phyloP scores from a whole-genome alignment of 2,797 vertebrate species.

The Syngnathus acus region DNA sequence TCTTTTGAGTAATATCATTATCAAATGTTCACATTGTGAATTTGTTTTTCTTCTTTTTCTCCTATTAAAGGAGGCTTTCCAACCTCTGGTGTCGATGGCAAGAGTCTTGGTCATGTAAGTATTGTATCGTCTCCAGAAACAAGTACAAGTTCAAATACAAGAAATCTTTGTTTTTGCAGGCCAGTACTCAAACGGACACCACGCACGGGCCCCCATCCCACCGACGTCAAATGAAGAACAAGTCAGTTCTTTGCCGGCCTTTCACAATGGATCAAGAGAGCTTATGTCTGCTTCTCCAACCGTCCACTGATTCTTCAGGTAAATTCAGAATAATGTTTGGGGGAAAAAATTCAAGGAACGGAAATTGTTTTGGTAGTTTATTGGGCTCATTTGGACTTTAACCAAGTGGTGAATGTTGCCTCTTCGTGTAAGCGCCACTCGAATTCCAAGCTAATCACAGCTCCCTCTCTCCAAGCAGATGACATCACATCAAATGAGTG shows the following conservation, averaged over 20 bases:
- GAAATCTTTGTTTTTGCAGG: conserved; percentile 57
- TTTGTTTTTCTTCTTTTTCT: background rate
- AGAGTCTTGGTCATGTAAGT: conserved; percentile 93
- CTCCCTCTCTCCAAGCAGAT: conserved; percentile 9
- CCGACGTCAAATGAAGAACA: conserved; percentile 90
- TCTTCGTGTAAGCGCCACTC: background rate
- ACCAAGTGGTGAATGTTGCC: background rate
- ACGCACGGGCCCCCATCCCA: conserved; percentile 76
- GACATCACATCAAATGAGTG: background rate
- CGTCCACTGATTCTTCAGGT: conserved; percentile 58
- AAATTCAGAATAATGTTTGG: conserved; percentile 12
- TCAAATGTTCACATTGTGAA: background rate
- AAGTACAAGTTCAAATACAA: background rate
- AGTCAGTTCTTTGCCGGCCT: conserved; percentile 91
- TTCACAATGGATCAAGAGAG: conserved; percentile 88
- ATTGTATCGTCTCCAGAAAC: conserved; percentile 4
- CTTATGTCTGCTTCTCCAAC: conserved; percentile 79
- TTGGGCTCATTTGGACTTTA: background rate
- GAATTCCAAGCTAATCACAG: background rate
- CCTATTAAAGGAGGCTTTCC: conserved; percentile 78
- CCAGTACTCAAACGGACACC: conserved; percentile 93
- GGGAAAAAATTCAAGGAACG: no score
- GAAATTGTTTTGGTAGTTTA: no score
- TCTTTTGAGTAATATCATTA: no score
- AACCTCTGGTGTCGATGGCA: conserved; percentile 76